Conservation (phyloP, 1,140 invertebrate genomes). For the Rhopalosiphum maidis region DNA sequence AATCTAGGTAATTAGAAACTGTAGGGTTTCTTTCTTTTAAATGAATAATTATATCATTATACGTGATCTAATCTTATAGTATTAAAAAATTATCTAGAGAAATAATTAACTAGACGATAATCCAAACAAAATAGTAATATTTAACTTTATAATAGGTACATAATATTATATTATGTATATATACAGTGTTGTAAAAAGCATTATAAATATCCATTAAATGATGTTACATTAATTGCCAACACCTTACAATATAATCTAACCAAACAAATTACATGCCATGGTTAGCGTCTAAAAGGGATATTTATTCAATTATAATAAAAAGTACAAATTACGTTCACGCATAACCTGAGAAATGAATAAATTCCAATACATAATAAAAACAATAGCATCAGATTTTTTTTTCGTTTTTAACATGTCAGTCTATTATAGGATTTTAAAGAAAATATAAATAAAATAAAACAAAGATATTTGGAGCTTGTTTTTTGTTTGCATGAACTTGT, state of each 20-base stretch:
- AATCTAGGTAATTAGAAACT: constrained; percentile 33
- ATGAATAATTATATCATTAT: background rate
- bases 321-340: background rate
- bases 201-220: constrained; percentile 9
- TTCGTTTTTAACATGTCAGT: constrained; percentile 35
- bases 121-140: constrained; percentile 40
- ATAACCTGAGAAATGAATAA: constrained; percentile 18
- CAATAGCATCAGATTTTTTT: constrained; percentile 22
- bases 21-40: background rate
- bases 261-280: background rate
- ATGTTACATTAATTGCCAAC: constrained; percentile 46
- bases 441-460: constrained; percentile 37
- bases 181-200: constrained; percentile 42
- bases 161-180: constrained; percentile 26
- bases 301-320: background rate
- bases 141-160: constrained; percentile 17
- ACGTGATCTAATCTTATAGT: background rate
- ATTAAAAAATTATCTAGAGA: constrained; percentile 18
- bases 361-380: constrained; percentile 40
- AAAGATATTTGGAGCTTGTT: background rate
- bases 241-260: constrained; percentile 45
- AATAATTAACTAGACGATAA: constrained; percentile 43
- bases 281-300: background rate
- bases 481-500: constrained; percentile 17
- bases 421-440: constrained; percentile 40